Conservation (phyloP, 2,113 vertebrate genomes). For the Agapornis roseicollis region DNA sequence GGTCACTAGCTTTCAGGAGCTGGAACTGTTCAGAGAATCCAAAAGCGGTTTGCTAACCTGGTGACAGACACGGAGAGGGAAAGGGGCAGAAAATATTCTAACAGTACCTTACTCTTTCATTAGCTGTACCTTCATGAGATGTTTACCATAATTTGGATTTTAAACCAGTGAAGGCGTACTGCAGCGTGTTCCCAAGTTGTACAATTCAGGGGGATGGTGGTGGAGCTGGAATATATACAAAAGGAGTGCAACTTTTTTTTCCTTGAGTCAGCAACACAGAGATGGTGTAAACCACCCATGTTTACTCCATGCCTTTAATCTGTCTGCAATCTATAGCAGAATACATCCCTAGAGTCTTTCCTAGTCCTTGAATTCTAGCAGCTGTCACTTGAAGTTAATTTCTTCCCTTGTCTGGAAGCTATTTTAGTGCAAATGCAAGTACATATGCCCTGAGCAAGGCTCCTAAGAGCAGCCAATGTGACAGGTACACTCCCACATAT, state of each 20-base stretch:
- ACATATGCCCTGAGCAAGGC: not conserved
- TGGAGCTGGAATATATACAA: not conserved
- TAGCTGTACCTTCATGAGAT: not conserved
- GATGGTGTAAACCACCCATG: not conserved
- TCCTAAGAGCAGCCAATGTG: not conserved
- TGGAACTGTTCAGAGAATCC: not conserved
- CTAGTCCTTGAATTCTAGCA: not conserved
- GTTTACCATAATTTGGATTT: not conserved
- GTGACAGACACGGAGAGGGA: not conserved
- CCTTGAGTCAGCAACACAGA: not conserved
- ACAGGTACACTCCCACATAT: not conserved
- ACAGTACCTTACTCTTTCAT: not conserved
- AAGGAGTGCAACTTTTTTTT: not conserved
- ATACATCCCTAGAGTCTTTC: not conserved
- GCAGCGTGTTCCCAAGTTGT: not conserved
- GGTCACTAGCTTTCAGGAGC: not conserved
- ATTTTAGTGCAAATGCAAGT: conserved; percentile 6
- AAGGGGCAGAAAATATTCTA: fast-evolving
- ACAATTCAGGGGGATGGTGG: not conserved
- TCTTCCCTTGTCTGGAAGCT: conserved; percentile 10
- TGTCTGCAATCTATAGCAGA: not conserved
- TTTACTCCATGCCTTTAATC: not conserved
- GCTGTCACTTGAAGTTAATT: conserved; percentile 34
- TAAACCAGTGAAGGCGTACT: not conserved
- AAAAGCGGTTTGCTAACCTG: not conserved